These are phyloP conservation scores for Diplodus sargus DNA, from an alignment of 2,797 vertebrate genomes.

Conservation along the genomic window DNA sequence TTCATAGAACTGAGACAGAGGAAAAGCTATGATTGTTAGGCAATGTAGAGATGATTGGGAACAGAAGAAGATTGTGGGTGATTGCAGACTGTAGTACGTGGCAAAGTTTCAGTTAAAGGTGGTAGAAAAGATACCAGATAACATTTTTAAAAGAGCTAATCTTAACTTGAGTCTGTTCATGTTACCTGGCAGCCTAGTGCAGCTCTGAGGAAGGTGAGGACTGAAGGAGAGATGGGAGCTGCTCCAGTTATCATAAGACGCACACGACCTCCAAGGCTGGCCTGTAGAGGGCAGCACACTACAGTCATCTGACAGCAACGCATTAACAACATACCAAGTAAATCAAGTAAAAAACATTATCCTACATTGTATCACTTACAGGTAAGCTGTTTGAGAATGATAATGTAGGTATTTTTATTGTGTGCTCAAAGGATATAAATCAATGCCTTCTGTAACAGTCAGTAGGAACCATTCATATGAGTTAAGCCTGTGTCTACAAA, in stretches of 20 bases:
- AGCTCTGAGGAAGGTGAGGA: slow-evolving; percentile 91
- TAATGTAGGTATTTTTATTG: no score
- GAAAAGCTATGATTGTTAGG: neutral
- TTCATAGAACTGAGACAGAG: slow-evolving; percentile 90
- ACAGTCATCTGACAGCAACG: neutral
- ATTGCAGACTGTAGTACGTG: neutral
- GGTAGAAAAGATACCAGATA: neutral
- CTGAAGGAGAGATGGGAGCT: slow-evolving; percentile 92
- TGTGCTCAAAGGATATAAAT: no score
- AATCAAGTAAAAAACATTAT: neutral
- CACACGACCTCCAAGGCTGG: slow-evolving; percentile 91
- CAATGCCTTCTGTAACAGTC: no score
- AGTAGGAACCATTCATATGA: no score
- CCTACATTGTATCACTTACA: no score
- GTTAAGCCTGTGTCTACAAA: no score
- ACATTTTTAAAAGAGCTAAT: neutral
- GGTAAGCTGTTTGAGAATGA: no score
- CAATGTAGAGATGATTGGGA: neutral
- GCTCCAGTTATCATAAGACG: slow-evolving; percentile 94
- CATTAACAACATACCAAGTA: neutral
- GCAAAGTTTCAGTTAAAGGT: neutral
- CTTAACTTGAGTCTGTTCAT: neutral
- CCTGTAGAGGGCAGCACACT: slow-evolving; percentile 80
- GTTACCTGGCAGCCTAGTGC: slow-evolving; percentile 94
- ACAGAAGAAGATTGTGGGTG: neutral